Evolutionary conservation across 2,888 invertebrate genomes (phyloP).

Genomic region (Chloroclystis v-ata): DNA sequence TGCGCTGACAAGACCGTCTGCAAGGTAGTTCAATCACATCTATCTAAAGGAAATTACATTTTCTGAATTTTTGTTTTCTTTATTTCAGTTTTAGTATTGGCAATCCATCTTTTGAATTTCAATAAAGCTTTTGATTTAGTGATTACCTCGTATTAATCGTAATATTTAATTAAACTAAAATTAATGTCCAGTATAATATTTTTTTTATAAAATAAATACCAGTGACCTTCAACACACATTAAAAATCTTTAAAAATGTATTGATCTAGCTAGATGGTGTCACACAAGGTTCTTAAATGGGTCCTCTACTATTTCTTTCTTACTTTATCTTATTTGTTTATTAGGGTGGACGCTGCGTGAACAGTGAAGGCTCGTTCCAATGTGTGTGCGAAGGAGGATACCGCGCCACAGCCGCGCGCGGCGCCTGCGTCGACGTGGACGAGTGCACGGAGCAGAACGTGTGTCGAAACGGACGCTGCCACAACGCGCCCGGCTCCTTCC

Average conservation of each 20-base stretch:
- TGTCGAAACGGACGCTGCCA: conserved; percentile 88
- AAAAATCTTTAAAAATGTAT: too few relatives aligned
- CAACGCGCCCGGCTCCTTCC: conserved; percentile 88
- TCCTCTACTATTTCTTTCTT: conserved; percentile 2
- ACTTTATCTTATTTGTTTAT: too few relatives aligned
- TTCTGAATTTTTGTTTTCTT: background rate
- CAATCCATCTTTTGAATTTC: background rate
- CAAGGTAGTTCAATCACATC: conserved; percentile 45
- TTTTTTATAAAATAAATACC: too few relatives aligned
- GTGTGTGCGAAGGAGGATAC: conserved; percentile 90
- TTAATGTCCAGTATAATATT: too few relatives aligned
- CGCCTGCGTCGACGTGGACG: conserved; percentile 74
- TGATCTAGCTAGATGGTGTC: too few relatives aligned
- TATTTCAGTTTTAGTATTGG: too few relatives aligned
- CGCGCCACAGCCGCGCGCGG: conserved; percentile 74
- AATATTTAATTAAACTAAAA: too few relatives aligned
- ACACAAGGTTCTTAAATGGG: conserved; percentile 7
- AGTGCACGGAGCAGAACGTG: conserved; percentile 84
- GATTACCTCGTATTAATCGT: too few relatives aligned
- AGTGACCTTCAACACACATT: too few relatives aligned
- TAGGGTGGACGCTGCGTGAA: conserved; percentile 89
- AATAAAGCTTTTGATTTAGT: conserved; percentile 4
- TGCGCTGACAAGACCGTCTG: conserved; percentile 56
- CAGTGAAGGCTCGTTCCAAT: conserved; percentile 89
- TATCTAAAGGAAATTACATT: background rate